Evolutionary conservation across 2,888 invertebrate genomes (phyloP).

Genomic region (Agrotis clavis): DNA sequence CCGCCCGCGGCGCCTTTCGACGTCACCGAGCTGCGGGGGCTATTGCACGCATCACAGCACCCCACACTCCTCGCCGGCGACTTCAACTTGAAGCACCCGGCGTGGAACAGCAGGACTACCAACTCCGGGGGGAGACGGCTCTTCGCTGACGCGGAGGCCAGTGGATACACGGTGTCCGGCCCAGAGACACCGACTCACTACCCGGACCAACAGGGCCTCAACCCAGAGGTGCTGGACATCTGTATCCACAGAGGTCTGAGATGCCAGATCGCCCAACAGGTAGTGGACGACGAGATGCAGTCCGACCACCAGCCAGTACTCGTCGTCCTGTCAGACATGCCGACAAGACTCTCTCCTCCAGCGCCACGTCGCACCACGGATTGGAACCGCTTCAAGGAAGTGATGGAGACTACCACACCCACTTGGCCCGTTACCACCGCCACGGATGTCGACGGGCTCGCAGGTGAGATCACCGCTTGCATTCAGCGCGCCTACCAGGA

Average conservation of each 20-base stretch:
- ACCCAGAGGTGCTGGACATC: constrained; percentile 4
- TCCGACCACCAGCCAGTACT: neutral
- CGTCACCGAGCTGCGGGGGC: neutral
- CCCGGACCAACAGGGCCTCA: neutral
- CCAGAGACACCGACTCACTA: neutral
- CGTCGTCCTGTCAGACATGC: neutral
- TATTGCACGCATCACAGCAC: fast-evolving
- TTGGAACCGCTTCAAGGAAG: neutral
- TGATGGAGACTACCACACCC: neutral
- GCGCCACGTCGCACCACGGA: neutral
- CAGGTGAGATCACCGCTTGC: too few species aligned
- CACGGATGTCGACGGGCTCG: too few species aligned
- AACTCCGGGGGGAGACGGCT: constrained; percentile 12
- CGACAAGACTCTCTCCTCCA: neutral
- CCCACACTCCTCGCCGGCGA: constrained; percentile 12
- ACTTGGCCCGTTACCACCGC: neutral
- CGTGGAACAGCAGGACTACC: constrained; percentile 3
- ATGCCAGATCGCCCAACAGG: neutral
- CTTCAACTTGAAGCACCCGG: constrained; percentile 6
- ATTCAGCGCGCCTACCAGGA: too few species aligned
- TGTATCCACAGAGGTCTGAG: neutral
- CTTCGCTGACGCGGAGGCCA: constrained; percentile 11
- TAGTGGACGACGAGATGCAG: neutral
- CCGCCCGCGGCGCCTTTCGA: too few species aligned
- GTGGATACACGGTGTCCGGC: constrained; percentile 4